Conservation (phyloP, 1,140 invertebrate genomes). For the Leguminivora glycinivorella region DNA sequence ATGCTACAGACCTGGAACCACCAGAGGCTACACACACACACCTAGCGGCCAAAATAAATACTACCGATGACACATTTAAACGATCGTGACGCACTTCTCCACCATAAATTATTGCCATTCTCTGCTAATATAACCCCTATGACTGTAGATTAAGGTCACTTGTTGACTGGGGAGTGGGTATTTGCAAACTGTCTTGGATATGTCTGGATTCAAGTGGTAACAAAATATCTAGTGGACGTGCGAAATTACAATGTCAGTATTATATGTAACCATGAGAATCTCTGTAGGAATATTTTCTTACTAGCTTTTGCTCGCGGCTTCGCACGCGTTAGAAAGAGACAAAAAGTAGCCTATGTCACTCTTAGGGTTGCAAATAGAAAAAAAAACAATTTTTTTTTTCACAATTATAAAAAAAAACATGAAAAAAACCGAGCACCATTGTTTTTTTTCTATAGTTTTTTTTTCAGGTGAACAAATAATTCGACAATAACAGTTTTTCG, state of each 20-base stretch:
- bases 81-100: constrained; percentile 2
- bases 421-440: too few species aligned
- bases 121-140: neutral
- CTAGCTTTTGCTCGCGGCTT: too few species aligned
- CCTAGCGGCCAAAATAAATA: constrained; percentile 17
- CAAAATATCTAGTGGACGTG: neutral
- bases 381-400: too few species aligned
- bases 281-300: too few species aligned
- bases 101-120: constrained; percentile 5
- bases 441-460: too few species aligned
- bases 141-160: neutral
- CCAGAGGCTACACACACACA: neutral
- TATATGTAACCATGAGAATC: too few species aligned
- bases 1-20: neutral
- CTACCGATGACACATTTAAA: constrained; percentile 18
- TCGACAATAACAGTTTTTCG: too few species aligned
- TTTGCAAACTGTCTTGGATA: neutral
- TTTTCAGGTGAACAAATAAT: too few species aligned
- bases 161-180: neutral
- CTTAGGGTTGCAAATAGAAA: too few species aligned
- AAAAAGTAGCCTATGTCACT: too few species aligned
- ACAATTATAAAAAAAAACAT: too few species aligned
- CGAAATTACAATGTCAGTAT: neutral
- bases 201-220: neutral
- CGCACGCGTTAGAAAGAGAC: too few species aligned